Evolutionary conservation across 2,888 invertebrate species (phyloP).

Genomic region (Aethes cnicana): DNA sequence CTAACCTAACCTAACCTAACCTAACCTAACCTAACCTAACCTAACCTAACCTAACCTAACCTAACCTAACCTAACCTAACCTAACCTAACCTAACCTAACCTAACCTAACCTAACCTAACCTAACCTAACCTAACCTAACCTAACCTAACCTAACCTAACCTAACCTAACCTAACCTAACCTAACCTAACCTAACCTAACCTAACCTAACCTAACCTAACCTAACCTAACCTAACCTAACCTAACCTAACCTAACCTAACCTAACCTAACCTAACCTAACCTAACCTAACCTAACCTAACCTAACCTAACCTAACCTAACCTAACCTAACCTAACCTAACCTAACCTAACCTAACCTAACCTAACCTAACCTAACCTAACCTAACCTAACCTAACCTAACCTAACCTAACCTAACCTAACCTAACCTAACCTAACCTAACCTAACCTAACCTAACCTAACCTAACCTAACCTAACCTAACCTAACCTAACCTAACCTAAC

Average conservation of each 20-base stretch:
- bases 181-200: slow-evolving; percentile 12
- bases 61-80: slow-evolving; percentile 12
- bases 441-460: slow-evolving; percentile 23
- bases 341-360: slow-evolving; percentile 5
- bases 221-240: slow-evolving; percentile 12
- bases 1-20: slow-evolving; percentile 12
- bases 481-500: slow-evolving; percentile 22
- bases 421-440: slow-evolving; percentile 23
- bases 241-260: slow-evolving; percentile 12
- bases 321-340: slow-evolving; percentile 12
- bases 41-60: slow-evolving; percentile 12
- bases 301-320: slow-evolving; percentile 12
- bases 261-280: slow-evolving; percentile 12
- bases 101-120: slow-evolving; percentile 12
- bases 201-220: slow-evolving; percentile 12
- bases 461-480: slow-evolving; percentile 23
- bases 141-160: slow-evolving; percentile 12
- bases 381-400: slow-evolving; percentile 20
- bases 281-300: slow-evolving; percentile 12
- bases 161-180: slow-evolving; percentile 12
- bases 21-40: slow-evolving; percentile 12
- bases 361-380: slow-evolving; percentile 17
- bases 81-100: slow-evolving; percentile 12
- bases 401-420: slow-evolving; percentile 23
- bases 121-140: slow-evolving; percentile 12